These are phyloP conservation scores for Amphipoea oculea DNA, from an alignment of 2,888 invertebrate genomes.

Conservation along the genomic window DNA sequence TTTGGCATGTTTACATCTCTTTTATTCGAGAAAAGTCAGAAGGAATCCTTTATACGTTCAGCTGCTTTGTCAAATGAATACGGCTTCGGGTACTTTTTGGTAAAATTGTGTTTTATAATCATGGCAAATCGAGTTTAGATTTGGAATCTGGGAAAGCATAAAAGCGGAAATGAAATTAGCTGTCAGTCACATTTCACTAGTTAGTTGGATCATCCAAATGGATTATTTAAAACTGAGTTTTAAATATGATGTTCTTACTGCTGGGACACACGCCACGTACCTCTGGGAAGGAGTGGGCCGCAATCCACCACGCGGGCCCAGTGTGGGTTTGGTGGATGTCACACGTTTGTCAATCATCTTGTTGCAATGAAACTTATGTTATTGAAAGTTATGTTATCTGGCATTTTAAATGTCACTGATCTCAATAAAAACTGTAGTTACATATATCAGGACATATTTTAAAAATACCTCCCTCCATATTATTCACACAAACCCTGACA, in stretches of 20 bases:
- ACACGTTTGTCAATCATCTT: background rate
- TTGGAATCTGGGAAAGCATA: background rate
- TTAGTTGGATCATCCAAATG: background rate
- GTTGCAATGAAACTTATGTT: background rate
- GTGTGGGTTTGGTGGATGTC: too few relatives aligned
- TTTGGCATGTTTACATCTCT: conserved; percentile 16
- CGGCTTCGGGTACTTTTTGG: background rate
- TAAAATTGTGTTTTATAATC: background rate
- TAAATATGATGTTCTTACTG: background rate
- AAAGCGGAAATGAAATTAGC: background rate
- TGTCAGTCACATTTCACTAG: background rate
- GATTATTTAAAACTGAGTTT: background rate
- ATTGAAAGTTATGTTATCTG: background rate
- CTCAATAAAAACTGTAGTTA: background rate
- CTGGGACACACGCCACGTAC: background rate
- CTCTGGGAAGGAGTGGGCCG: too few relatives aligned
- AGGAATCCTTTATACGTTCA: conserved; percentile 2
- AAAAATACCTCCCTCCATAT: background rate
- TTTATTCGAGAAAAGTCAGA: background rate
- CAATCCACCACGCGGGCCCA: background rate
- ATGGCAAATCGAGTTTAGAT: background rate
- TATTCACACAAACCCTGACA: background rate
- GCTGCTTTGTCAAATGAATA: conserved; percentile 3
- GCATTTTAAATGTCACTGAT: background rate
- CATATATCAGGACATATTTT: background rate